Evolutionary conservation across 2,113 vertebrate genomes (phyloP).

Genomic region (Aptenodytes forsteri): DNA sequence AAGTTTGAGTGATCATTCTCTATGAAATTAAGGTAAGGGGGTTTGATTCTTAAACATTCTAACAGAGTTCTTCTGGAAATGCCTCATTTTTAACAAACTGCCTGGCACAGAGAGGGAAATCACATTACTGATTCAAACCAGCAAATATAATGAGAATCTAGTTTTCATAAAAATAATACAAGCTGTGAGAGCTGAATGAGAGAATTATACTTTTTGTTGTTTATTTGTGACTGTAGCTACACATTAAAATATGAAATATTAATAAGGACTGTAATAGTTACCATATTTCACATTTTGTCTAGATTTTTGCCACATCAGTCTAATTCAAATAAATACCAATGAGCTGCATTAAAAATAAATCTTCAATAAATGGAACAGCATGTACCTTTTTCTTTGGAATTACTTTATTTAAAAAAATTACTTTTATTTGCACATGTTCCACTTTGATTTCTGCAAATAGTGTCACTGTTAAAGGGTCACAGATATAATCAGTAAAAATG

Average conservation of each 20-base stretch:
- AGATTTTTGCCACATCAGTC: neutral
- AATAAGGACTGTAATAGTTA: neutral
- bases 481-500: neutral
- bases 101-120: neutral
- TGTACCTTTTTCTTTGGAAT: neutral
- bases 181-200: neutral
- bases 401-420: neutral
- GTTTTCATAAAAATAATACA: conserved; percentile 5
- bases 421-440: neutral
- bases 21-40: neutral
- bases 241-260: conserved; percentile 9
- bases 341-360: neutral
- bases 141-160: neutral
- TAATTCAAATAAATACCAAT: conserved; percentile 17
- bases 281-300: neutral
- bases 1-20: neutral
- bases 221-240: conserved; percentile 15
- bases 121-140: neutral
- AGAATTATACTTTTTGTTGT: neutral
- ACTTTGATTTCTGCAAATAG: neutral
- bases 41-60: neutral
- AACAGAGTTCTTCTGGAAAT: neutral
- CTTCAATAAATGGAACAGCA: neutral
- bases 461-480: neutral
- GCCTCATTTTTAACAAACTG: neutral